A percentile compares a stretch with the other conserved stretches of the same genome.
phyloP scores from a whole-genome alignment of 2,113 vertebrate genomes.

The Rhizomys pruinosus region DNA sequence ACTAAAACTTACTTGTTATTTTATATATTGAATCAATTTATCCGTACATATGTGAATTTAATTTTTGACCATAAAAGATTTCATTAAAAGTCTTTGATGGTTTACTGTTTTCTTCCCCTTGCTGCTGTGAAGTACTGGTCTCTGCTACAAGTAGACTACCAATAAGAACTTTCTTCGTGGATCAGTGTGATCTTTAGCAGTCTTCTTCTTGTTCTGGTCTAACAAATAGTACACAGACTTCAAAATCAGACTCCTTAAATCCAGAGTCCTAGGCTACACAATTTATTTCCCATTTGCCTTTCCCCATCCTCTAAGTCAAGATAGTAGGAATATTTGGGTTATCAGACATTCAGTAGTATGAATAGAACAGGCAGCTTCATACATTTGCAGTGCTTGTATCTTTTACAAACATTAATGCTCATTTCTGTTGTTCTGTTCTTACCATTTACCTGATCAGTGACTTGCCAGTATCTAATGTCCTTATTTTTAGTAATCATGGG shows the following conservation, averaged over 20 bases:
- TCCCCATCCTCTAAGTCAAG: not conserved
- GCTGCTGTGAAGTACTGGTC: constrained; percentile 36
- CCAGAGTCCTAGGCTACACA: not conserved
- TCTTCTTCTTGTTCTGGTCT: constrained; percentile 29
- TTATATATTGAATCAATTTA: constrained; percentile 34
- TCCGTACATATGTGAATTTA: constrained; percentile 39
- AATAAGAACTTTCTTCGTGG: not conserved
- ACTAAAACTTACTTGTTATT: constrained; percentile 51
- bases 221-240: not conserved
- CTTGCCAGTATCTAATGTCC: not conserved
- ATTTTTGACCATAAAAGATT: constrained; percentile 55
- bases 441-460: constrained; percentile 5
- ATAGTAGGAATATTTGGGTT: not conserved
- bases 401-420: not conserved
- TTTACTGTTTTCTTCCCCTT: not conserved
- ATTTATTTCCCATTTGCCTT: not conserved
- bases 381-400: not conserved
- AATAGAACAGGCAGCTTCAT: not conserved
- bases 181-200: constrained; percentile 21
- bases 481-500: constrained; percentile 37
- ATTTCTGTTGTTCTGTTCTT: constrained; percentile 19
- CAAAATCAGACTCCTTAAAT: not conserved
- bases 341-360: not conserved
- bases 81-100: not conserved
- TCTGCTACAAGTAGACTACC: not conserved